Base-by-base conservation (phyloP, 2,113 vertebrate genomes). In the Lontra canadensis region DNA sequence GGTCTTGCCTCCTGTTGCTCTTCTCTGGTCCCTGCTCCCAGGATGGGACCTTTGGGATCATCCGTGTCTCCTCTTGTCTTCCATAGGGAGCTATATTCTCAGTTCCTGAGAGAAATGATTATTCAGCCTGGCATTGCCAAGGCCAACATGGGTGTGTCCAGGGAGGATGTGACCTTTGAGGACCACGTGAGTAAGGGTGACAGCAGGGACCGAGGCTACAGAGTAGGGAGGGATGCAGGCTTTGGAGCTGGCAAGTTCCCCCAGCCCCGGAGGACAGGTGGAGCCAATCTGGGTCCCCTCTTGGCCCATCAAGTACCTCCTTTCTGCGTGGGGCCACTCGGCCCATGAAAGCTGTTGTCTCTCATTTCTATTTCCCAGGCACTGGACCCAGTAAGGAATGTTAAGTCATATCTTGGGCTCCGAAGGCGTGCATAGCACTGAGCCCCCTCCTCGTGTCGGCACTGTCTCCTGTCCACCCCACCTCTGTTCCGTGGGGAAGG, bases 51-150 rank as follows among this genome's bases (percentile, higher is more conserved):
- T 57, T 36, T 17, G 42, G 82, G 63, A 4, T 20, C 86, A 59
- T 3, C 23, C 6, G 17, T 67, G 25, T 82, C 49, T 76, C 44
- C 8, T 34, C 91, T 83, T 67, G 55, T 78, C 87, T 94, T 81
- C 42, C 67, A 21, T 96, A 99, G 99, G 98, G 99, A 99, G 92
- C 98, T 99, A 1, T 99, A 99, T 88, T 98, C 99, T 29, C 99
- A 99, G 98, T 99, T 99, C 97, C 98, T 99, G 61, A 99, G 99
- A 96, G 99, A 99, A 97, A 99, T 99, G 99, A 99, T 99, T 95
- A 99, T 99, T 93, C 99, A 99, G 98, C 99, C 99, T 1, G 99
- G 99, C 76, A 99, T 99, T 0, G 99, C 99, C 96, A 99, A 99
- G 98, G 99, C 99, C 95, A 99, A 99, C 98, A 90, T 99, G 96